phyloP scores from a whole-genome alignment of 2,797 vertebrate species.

The Poecilia wingei region DNA sequence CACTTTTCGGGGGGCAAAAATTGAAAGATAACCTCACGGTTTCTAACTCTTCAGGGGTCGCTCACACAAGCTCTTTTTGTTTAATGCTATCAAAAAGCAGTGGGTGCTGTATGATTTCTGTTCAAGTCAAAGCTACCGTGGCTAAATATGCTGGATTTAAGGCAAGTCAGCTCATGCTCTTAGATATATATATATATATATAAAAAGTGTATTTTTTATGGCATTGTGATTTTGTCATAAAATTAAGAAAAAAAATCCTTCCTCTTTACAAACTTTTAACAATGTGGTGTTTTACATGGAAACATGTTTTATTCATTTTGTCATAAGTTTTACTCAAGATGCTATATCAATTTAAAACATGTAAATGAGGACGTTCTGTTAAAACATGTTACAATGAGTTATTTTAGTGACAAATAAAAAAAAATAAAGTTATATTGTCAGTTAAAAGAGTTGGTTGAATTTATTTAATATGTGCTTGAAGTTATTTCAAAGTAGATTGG shows the following conservation, averaged over 20 bases:
- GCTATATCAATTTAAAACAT: conserved; percentile 59
- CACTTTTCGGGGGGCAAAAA: conserved; percentile 56
- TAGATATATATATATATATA: conserved; percentile 18
- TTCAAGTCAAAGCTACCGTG: conserved; percentile 50
- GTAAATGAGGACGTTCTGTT: conserved; percentile 59
- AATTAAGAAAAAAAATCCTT: conserved; percentile 41
- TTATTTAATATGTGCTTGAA: conserved; percentile 18
- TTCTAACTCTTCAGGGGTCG: conserved; percentile 47
- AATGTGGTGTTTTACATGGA: conserved; percentile 71
- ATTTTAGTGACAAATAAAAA: conserved; percentile 84
- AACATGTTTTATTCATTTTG: conserved; percentile 65
- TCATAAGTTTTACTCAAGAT: conserved; percentile 34
- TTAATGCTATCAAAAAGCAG: conserved; percentile 55
- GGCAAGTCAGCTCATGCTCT: conserved; percentile 57
- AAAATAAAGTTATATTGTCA: conserved; percentile 71
- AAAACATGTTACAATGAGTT: conserved; percentile 76
- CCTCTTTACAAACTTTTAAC: conserved; percentile 72
- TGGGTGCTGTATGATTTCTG: conserved; percentile 49
- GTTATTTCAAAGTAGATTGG: background rate
- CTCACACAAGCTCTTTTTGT: conserved; percentile 30
- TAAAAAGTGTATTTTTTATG: conserved; percentile 70
- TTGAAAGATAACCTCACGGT: conserved; percentile 52
- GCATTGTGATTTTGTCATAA: conserved; percentile 69
- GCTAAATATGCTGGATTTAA: conserved; percentile 57
- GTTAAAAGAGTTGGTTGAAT: conserved; percentile 35